Evolutionary conservation across 2,888 invertebrate genomes (phyloP).

Genomic region (Caenorhabditis sulstoni): DNA sequence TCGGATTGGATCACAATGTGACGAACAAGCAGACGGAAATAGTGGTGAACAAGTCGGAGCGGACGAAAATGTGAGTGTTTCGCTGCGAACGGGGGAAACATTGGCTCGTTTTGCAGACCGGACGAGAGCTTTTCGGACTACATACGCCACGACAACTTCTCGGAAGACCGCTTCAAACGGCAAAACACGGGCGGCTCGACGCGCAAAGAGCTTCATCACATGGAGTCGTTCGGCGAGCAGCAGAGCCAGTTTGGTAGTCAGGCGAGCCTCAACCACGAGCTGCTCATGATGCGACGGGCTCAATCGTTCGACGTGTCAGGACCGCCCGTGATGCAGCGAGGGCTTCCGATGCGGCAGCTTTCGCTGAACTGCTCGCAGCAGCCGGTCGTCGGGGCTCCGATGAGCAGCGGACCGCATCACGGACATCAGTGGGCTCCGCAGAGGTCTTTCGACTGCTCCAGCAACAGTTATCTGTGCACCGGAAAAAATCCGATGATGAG

Average conservation of each 20-base stretch:
- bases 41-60: slow-evolving; percentile 86
- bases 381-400: slow-evolving; percentile 23
- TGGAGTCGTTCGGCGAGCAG: slow-evolving; percentile 37
- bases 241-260: slow-evolving; percentile 42
- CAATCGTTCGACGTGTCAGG: slow-evolving; percentile 50
- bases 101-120: slow-evolving; percentile 34
- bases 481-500: slow-evolving; percentile 39
- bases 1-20: slow-evolving; percentile 94
- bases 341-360: slow-evolving; percentile 46
- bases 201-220: slow-evolving; percentile 34
- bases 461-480: slow-evolving; percentile 36
- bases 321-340: slow-evolving; percentile 5
- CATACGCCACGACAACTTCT: slow-evolving; percentile 38
- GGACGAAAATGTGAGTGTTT: slow-evolving; percentile 83
- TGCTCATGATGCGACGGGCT: slow-evolving; percentile 41
- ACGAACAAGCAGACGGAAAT: slow-evolving; percentile 89
- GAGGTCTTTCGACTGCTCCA: slow-evolving; percentile 49
- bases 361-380: slow-evolving; percentile 52
- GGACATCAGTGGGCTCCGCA: slow-evolving; percentile 49
- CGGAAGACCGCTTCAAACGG: slow-evolving; percentile 21
- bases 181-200: slow-evolving; percentile 18
- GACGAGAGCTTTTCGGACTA: slow-evolving; percentile 44
- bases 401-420: background rate
- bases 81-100: background rate
- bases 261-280: slow-evolving; percentile 39